phyloP scores from a whole-genome alignment of 2,113 vertebrate species.

The Parotia lawesii region DNA sequence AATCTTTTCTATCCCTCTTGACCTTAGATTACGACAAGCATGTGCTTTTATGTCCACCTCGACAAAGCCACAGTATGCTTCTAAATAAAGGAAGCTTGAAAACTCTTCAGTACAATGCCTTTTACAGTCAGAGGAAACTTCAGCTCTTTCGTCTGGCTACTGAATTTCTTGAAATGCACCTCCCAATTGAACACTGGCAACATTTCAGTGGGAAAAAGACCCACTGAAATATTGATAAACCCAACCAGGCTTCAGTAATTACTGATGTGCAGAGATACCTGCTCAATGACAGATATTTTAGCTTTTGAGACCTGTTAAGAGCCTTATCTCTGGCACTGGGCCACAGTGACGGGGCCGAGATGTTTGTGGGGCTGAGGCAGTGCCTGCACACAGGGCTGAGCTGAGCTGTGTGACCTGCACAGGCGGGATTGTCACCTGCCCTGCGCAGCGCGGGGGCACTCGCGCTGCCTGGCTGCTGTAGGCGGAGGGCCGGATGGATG shows the following conservation, averaged over 20 bases:
- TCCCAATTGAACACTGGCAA: accelerated
- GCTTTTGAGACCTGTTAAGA: background rate
- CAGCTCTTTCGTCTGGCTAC: background rate
- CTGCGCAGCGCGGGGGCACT: too few relatives aligned
- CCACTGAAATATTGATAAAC: background rate
- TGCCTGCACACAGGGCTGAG: background rate
- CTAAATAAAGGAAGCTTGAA: conserved; percentile 3
- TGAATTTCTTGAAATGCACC: background rate
- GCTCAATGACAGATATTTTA: background rate
- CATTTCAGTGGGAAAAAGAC: background rate
- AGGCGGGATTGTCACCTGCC: background rate
- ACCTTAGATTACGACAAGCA: too few relatives aligned
- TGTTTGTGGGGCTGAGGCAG: background rate
- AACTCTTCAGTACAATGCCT: background rate
- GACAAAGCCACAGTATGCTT: background rate
- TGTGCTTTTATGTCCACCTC: too few relatives aligned
- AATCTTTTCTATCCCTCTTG: too few relatives aligned
- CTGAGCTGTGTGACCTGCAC: background rate
- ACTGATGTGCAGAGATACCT: background rate
- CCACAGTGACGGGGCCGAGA: background rate
- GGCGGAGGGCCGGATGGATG: too few relatives aligned
- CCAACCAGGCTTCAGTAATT: background rate
- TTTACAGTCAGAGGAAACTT: conserved; percentile 5
- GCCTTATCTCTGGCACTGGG: background rate
- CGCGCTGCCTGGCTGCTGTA: background rate